Base-by-base conservation (phyloP, 2,888 invertebrate genomes). In the Ornithoptera priamus region DNA sequence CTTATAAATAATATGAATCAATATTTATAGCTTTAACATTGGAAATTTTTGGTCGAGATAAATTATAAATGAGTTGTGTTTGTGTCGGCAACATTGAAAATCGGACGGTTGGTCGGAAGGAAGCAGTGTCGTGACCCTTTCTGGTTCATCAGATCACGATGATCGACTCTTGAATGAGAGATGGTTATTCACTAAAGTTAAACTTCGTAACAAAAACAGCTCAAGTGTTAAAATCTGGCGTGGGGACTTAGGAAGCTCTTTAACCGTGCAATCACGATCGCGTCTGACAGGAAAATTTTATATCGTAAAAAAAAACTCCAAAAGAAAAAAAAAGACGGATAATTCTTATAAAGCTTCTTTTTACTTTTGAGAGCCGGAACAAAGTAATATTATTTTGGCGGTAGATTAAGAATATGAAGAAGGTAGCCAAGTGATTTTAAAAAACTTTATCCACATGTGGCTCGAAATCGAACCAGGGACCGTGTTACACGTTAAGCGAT, bases 221-320 rank as follows among this genome's bases (percentile, higher is more conserved):
- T 75, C 73, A 69, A 73, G 72, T 72, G 70, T 78, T 53, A 80
- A 79, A 80, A 78, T 75, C 15, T 70, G 75, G 77, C 79, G 77
- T 79, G 80, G 77, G 78, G 78, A 76, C 69, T 72, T 68, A 65
- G 71, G 72, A 67, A 68, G 65, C 70, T 81, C 80, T 74, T 77
- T 81, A 82, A 88, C 82, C 88, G 88, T 88, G 81, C 79, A 80
- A 86, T 90, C 90, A 90, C 90, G 90, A 87, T 36, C 50, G 17
- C 58, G 22, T 56, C 22, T 50, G 46, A 61, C 53, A 22, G 30
- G 64, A 53, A 56, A 24, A 64, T 18, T 42, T 60, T 3, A 22
- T 56, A 20, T 56, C 22, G 2, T n/a, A 15, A 22, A n/a, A 24
- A 24, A 24, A 24, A 58, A 20, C n/a, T 8, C 5, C 15, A 1